Evolutionary conservation across 2,113 vertebrate species (phyloP).

Genomic region (Myiopsitta monachus): DNA sequence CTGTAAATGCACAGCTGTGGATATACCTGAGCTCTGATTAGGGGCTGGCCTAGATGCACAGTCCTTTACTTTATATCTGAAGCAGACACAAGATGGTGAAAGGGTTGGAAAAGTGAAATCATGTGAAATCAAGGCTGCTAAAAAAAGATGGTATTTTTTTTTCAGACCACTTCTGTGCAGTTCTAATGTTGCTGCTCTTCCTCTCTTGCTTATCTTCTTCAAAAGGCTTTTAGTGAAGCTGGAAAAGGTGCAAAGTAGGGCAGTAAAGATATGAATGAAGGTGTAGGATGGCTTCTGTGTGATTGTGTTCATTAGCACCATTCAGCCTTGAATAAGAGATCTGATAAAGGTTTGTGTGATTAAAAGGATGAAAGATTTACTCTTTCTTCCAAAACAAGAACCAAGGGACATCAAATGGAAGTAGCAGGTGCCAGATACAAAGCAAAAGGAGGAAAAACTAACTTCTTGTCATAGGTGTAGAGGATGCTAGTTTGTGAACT

Average conservation of each 20-base stretch:
- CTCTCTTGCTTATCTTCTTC: fast-evolving
- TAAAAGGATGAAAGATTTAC: neutral
- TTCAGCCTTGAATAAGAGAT: neutral
- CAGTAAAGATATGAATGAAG: neutral
- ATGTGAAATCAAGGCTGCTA: neutral
- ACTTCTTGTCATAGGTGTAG: neutral
- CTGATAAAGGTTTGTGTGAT: neutral
- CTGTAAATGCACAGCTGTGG: neutral
- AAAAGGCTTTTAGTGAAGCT: neutral
- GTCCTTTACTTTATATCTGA: neutral
- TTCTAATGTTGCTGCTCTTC: neutral
- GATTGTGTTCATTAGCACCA: neutral
- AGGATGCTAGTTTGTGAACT: neutral
- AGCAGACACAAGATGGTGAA: neutral
- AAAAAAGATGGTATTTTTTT: neutral
- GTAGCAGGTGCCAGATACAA: neutral
- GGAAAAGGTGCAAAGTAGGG: neutral
- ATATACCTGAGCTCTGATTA: neutral
- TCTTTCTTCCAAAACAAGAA: neutral
- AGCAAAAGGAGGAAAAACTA: neutral
- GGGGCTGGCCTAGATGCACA: neutral
- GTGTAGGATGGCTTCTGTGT: neutral
- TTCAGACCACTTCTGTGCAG: neutral
- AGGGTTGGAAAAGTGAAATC: neutral
- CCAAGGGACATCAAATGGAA: neutral